Evolutionary conservation across 2,113 vertebrate genomes (phyloP).

Genomic region (Tachysurus vachellii): DNA sequence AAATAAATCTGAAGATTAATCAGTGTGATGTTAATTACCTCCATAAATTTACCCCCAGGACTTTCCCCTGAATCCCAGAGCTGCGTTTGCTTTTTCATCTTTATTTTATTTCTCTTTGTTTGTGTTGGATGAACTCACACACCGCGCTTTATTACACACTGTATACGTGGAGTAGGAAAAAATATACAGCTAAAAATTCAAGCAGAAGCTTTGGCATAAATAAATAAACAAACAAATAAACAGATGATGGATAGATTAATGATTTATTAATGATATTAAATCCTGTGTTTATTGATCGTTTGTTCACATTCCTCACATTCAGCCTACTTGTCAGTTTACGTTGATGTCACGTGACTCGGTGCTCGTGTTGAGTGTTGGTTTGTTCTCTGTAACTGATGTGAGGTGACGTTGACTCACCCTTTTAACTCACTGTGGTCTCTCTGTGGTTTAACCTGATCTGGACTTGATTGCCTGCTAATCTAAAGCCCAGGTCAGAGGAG

Average conservation of each 20-base stretch:
- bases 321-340: neutral
- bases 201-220: neutral
- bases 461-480: neutral
- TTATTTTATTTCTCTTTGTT: neutral
- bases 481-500: slow-evolving; percentile 12
- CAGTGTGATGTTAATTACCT: neutral
- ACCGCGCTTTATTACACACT: no score
- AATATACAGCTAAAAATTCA: no score
- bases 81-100: neutral
- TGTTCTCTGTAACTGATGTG: neutral
- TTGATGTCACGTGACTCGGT: no score
- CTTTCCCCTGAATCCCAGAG: neutral
- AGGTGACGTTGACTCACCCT: no score
- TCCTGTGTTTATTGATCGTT: neutral
- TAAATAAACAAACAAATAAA: neutral
- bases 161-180: no score
- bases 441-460: neutral
- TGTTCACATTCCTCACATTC: neutral
- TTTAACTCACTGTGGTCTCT: neutral
- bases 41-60: neutral
- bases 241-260: neutral
- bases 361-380: no score
- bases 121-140: neutral
- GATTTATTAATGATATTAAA: no score
- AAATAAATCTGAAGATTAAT: neutral